Evolutionary conservation across 2,797 vertebrate genomes (phyloP), one percentile per base, ranked within the genome.

Genomic region (Salmo trutta): DNA sequence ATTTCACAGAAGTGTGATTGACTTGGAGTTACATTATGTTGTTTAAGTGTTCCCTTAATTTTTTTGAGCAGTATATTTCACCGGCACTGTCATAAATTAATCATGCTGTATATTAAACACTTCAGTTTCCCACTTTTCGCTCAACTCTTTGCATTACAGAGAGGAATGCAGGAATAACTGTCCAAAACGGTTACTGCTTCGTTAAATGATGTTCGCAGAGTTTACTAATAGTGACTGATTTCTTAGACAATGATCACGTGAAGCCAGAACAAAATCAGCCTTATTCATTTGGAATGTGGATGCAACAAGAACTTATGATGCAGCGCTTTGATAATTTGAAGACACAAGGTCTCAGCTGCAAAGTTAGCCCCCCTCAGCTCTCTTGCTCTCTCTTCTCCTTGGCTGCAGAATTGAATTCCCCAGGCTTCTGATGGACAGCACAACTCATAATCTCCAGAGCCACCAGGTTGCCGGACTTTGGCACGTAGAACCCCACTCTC

Each of bases 41-140:
- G 24, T 24, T 24, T 24, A 24, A 24, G 24, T 24, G 24, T 24
- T 24, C 24, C 24, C 24, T 24, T 24, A 0, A 24, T 24, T 24
- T 24, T 24, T 24, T 24, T 24, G 24, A 24, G 24, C 24, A 24
- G 24, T 24, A 24, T 75, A 87, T 81, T 86, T 84, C 75, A 47
- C 69, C 83, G 81, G 52, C 27, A 17, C 73, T 67, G 67, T 77
- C 79, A 91, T 91, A 80, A 90, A 91, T 92, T 90, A 92, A 90
- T 88, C 85, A 93, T 87, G 82, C 83, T 77, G 81, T 91, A 85
- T 90, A 83, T 89, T 87, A 90, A 88, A 91, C 81, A 85, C 82
- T 79, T 76, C 72, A 74, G 81, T 79, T 83, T 81, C 79, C 31
- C 75, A 75, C 75, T 86, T 75, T 77, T 33, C 80, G 78, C 80